Base-by-base conservation (phyloP, 2,113 vertebrate genomes). In the Promerops cafer region DNA sequence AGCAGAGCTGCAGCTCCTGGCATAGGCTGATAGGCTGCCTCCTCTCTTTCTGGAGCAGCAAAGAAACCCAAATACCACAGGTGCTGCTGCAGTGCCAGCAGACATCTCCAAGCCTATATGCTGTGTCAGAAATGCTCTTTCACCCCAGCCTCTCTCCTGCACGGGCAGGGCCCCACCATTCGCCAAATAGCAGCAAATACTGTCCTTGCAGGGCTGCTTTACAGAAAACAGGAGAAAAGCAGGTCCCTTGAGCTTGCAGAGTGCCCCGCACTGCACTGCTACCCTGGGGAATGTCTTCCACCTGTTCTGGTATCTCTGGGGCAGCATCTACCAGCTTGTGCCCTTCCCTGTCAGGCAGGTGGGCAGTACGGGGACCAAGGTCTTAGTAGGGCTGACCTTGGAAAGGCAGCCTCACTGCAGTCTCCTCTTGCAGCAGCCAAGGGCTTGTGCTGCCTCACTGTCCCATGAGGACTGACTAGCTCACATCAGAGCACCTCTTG, bases 271-370 rank as follows among this genome's bases (percentile, higher is more conserved):
- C 30, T 4, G 9, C 50, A 15, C 54, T 53, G 33, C n/a, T 45
- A 8, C 54, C 5, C 13, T 0, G 0, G 20, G 18, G 12, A 93
- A 53, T 0, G 2, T 26, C 33, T 75, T 76, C 66, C 18, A n/a
- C 49, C 28, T 83, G 26, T 45, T 44, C 28, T 39, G 54, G 56
- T 42, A 31, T 24, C 35, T 80, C 33, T 56, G 22, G 15, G 44
- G 44, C 19, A 81, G 47, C 37, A n/a, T 33, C 26, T 30, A 60
- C 27, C 3, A 8, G 22, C 1, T 1, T 20, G 13, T 61, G 50
- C 20, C 21, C 37, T 65, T 59, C 54, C 40, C 33, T n/a, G 21
- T n/a, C 56, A 45, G 39, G 45, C 52, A 37, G 20, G 39, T 9
- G 39, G 30, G 35, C 70, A 79, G 63, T 0, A 1, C 11, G 3